Percentiles rank a stretch among this genome's conserved stretches.
Conservation (phyloP, 2,113 vertebrate species). For the Forbesichthys papilliferus region DNA sequence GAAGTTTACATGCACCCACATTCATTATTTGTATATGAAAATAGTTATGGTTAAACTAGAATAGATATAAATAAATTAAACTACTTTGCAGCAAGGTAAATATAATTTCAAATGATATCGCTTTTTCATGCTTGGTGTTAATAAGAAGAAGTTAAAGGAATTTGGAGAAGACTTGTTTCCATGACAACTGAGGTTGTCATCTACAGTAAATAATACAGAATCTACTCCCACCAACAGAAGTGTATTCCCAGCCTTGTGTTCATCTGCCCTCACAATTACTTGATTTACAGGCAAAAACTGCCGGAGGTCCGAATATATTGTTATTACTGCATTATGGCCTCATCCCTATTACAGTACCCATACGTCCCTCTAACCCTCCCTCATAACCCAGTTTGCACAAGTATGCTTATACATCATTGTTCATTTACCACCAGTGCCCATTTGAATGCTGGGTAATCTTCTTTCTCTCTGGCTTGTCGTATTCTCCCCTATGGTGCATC, state of each 20-base stretch:
- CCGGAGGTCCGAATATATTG: slow-evolving; percentile 15
- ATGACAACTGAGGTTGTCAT: slow-evolving; percentile 65
- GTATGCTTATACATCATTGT: slow-evolving; percentile 4
- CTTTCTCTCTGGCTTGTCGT: background rate
- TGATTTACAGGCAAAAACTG: slow-evolving; percentile 36
- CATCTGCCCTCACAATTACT: slow-evolving; percentile 6
- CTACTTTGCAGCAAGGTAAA: background rate
- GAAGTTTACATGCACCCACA: background rate
- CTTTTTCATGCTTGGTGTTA: slow-evolving; percentile 4
- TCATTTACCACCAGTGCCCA: background rate
- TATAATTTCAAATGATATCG: background rate
- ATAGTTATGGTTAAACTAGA: no score
- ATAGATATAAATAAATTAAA: background rate
- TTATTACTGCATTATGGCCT: slow-evolving; percentile 6
- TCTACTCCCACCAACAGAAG: slow-evolving; percentile 41
- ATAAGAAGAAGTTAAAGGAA: slow-evolving; percentile 28
- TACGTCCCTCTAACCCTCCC: background rate
- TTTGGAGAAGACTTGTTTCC: slow-evolving; percentile 59
- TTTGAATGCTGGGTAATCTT: slow-evolving; percentile 9
- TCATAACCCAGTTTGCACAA: background rate
- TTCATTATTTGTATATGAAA: background rate
- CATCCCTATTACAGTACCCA: background rate
- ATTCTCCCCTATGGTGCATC: background rate
- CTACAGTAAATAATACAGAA: slow-evolving; percentile 48
- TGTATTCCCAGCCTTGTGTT: slow-evolving; percentile 46